phyloP scores from a whole-genome alignment of 2,888 invertebrate species.

The Limnephilus rhombicus region DNA sequence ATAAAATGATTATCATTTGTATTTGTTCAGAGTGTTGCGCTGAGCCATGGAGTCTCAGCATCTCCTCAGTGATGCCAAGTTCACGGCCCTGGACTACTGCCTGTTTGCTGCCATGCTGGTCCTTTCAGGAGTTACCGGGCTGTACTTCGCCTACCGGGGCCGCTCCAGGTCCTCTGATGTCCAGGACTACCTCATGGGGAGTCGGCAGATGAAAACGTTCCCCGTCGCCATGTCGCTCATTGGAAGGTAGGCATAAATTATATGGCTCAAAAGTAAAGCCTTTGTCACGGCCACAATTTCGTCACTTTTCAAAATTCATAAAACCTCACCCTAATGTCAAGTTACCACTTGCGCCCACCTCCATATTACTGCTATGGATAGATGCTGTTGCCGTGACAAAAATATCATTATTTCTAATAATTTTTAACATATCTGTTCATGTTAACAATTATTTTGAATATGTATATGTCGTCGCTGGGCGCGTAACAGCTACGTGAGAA shows the following conservation, averaged over 20 bases:
- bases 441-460: too few relatives aligned
- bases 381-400: too few relatives aligned
- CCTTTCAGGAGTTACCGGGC: constrained; percentile 86
- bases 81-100: constrained; percentile 79
- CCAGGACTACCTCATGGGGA: constrained; percentile 87
- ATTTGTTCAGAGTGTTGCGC: constrained; percentile 13
- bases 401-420: too few relatives aligned
- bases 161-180: constrained; percentile 77
- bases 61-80: constrained; percentile 49
- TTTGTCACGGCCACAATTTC: too few relatives aligned
- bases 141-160: constrained; percentile 81
- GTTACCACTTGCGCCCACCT: too few relatives aligned
- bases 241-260: constrained; percentile 69
- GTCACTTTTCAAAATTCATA: too few relatives aligned
- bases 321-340: too few relatives aligned
- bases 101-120: constrained; percentile 84
- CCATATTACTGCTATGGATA: too few relatives aligned
- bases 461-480: too few relatives aligned
- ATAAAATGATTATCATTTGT: not conserved
- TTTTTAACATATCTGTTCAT: too few relatives aligned
- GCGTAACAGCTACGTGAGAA: too few relatives aligned
- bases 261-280: not conserved
- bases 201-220: constrained; percentile 84
- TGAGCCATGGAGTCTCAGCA: not conserved
- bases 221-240: constrained; percentile 92